Conservation (phyloP, 2,113 vertebrate species). For the Sterna hirundo region DNA sequence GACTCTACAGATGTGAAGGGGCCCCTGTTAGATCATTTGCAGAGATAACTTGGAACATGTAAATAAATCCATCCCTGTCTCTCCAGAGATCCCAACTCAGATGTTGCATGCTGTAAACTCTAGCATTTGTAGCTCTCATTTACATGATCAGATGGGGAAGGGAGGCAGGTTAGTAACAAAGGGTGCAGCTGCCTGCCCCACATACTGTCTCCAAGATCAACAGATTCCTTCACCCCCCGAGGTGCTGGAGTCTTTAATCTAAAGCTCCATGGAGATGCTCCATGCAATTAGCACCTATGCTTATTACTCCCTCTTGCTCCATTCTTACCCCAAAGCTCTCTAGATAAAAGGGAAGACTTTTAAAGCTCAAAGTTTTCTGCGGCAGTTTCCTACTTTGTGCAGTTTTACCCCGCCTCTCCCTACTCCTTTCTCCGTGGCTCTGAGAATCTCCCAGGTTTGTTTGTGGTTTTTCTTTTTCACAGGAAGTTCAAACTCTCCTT, state of each 20-base stretch:
- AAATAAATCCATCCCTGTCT: neutral
- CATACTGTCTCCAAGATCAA: neutral
- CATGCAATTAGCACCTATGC: constrained; percentile 33
- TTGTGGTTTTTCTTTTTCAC: constrained; percentile 26
- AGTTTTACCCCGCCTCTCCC: neutral
- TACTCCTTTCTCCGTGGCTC: neutral
- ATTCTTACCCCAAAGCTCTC: constrained; percentile 22
- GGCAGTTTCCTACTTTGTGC: neutral
- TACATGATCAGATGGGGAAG: neutral
- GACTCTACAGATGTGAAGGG: neutral
- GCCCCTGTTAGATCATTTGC: neutral
- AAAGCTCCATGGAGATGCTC: constrained; percentile 16
- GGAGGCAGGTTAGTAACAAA: neutral
- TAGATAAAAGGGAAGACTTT: constrained; percentile 45
- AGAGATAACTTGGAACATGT: neutral
- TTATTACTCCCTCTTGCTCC: constrained; percentile 22
- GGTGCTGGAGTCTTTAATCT: constrained; percentile 51
- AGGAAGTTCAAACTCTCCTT: constrained; percentile 11
- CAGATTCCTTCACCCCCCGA: constrained; percentile 40
- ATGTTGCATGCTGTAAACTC: neutral
- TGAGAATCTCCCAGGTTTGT: constrained; percentile 31
- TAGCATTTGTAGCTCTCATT: neutral
- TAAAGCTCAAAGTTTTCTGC: neutral
- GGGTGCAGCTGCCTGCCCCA: constrained; percentile 44
- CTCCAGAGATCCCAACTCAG: neutral